phyloP scores from a whole-genome alignment of 1,140 invertebrate species.

The Microvelia longipes region DNA sequence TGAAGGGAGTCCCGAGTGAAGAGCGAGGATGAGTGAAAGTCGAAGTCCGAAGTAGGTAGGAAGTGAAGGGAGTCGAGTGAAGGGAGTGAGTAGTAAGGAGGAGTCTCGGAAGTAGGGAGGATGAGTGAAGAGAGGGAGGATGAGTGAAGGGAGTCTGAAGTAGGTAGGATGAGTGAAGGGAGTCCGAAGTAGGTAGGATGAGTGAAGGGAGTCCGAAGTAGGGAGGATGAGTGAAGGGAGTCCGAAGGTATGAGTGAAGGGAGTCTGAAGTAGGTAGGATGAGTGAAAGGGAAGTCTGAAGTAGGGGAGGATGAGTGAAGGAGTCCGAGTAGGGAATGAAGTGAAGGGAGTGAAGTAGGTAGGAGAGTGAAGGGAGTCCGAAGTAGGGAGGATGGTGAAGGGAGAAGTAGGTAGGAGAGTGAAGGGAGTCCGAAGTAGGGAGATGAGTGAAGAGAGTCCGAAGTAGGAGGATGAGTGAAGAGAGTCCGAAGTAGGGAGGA shows the following conservation, averaged over 20 bases:
- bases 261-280: too few relatives aligned
- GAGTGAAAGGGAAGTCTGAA: neutral
- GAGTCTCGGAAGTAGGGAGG: too few relatives aligned
- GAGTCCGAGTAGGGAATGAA: neutral
- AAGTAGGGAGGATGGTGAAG: neutral
- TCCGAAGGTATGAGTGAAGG: neutral
- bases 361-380: neutral
- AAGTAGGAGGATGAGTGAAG: neutral
- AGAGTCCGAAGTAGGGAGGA: neutral
- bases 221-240: too few relatives aligned
- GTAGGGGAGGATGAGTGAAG: neutral
- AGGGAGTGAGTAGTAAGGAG: neutral
- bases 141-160: too few relatives aligned
- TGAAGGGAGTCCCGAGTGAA: neutral
- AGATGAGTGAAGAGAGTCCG: too few relatives aligned
- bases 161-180: too few relatives aligned
- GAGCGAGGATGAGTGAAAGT: neutral
- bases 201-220: too few relatives aligned
- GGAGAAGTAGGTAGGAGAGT: neutral
- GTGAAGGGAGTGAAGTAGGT: neutral
- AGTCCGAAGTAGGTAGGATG: neutral
- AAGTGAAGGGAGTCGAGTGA: neutral
- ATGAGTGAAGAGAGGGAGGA: too few relatives aligned
- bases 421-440: too few relatives aligned
- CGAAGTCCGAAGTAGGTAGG: neutral